Evolutionary conservation across 1,140 invertebrate species (phyloP).

Genomic region (Meloidogyne floridensis): DNA sequence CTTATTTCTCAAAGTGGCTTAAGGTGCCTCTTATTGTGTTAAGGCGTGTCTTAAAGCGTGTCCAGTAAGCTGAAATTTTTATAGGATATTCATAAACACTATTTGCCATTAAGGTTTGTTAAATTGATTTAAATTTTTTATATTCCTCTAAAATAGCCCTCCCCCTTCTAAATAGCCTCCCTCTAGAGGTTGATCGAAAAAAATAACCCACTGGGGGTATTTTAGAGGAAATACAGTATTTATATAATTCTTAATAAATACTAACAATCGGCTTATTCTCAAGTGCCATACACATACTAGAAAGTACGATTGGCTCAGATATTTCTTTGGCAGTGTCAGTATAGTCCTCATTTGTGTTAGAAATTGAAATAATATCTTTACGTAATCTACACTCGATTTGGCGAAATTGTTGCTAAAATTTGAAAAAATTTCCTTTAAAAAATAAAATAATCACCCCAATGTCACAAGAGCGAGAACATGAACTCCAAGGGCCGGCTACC

Average conservation of each 20-base stretch:
- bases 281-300: conserved; percentile 54
- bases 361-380: not conserved
- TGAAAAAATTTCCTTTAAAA: conserved; percentile 49
- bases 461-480: conserved; percentile 26
- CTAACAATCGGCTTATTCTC: conserved; percentile 51
- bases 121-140: too few species aligned
- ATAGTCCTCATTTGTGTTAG: not conserved
- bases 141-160: too few species aligned
- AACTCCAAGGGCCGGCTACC: conserved; percentile 34
- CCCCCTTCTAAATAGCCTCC: too few species aligned
- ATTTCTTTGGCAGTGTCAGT: not conserved
- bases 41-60: too few species aligned
- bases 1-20: too few species aligned
- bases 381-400: conserved; percentile 54
- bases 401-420: conserved; percentile 48
- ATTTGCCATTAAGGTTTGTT: too few species aligned
- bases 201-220: not conserved
- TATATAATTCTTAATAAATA: not conserved
- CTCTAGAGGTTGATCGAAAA: too few species aligned
- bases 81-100: too few species aligned
- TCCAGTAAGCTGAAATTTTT: too few species aligned
- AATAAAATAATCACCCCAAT: not conserved
- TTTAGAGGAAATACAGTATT: too few species aligned
- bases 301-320: conserved; percentile 48
- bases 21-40: too few species aligned